A percentile compares a stretch with the other conserved stretches of the same genome.
Conservation (phyloP, 2,113 vertebrate species). For the Noctilio leporinus region DNA sequence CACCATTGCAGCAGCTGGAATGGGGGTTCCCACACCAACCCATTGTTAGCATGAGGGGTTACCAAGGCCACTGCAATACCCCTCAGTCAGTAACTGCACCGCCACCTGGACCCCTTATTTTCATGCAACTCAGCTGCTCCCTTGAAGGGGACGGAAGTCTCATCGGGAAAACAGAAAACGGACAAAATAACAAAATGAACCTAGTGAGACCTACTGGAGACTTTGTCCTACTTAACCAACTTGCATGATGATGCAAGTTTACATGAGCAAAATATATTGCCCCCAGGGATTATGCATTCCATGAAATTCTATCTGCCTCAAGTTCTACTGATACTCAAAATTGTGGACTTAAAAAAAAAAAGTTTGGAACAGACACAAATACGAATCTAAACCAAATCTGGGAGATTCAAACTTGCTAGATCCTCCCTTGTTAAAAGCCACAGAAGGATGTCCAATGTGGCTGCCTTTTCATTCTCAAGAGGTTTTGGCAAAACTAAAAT, state of each 20-base stretch:
- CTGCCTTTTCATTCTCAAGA: background rate
- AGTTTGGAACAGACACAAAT: background rate
- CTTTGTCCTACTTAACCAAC: background rate
- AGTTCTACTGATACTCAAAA: constrained; percentile 2
- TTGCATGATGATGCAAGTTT: background rate
- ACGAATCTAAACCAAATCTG: background rate
- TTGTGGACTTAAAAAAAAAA: background rate
- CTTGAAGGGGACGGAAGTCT: background rate
- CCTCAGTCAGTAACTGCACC: too few species aligned
- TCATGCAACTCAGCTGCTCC: background rate
- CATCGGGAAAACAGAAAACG: background rate
- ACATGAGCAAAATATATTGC: constrained; percentile 17
- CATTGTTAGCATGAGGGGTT: background rate
- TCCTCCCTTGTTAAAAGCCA: background rate
- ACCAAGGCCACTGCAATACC: background rate
- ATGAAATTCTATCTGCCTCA: constrained; percentile 12
- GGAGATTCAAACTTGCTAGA: background rate
- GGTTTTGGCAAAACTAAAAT: background rate
- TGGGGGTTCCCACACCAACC: background rate
- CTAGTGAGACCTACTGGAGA: background rate
- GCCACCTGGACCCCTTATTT: background rate
- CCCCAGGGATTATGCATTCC: constrained; percentile 2
- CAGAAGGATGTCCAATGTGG: background rate
- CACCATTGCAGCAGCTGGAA: background rate
- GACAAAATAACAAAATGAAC: constrained; percentile 13